These are phyloP conservation scores for Agrochola lota DNA, from an alignment of 2,888 invertebrate species.

Conservation along the genomic window DNA sequence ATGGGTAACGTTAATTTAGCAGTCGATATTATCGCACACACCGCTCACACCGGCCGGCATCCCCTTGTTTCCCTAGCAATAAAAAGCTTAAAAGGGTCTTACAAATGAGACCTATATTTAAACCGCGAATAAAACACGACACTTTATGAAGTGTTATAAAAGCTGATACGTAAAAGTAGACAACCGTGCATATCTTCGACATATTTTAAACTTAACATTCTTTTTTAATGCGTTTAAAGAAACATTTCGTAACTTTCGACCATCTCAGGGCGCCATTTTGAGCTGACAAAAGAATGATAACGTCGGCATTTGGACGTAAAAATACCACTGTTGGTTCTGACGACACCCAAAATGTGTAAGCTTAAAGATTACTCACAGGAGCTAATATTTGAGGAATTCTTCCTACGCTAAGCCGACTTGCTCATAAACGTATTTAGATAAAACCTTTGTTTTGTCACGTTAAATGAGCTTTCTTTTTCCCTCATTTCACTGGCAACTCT, in stretches of 20 bases:
- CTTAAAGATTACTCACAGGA: slow-evolving; percentile 78
- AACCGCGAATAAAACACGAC: slow-evolving; percentile 32
- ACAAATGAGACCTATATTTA: slow-evolving; percentile 30
- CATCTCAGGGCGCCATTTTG: slow-evolving; percentile 45
- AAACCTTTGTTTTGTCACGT: slow-evolving; percentile 63
- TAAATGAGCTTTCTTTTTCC: slow-evolving; percentile 43
- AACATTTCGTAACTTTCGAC: slow-evolving; percentile 63
- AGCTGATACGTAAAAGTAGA: slow-evolving; percentile 39
- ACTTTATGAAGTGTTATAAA: slow-evolving; percentile 49
- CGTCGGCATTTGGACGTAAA: slow-evolving; percentile 68
- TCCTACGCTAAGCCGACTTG: slow-evolving; percentile 63
- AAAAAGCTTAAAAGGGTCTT: slow-evolving; percentile 23
- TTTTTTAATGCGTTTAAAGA: slow-evolving; percentile 35
- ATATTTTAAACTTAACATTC: slow-evolving; percentile 32
- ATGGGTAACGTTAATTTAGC: slow-evolving; percentile 34
- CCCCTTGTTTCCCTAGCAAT: slow-evolving; percentile 22
- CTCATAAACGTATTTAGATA: slow-evolving; percentile 67
- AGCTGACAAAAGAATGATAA: slow-evolving; percentile 64
- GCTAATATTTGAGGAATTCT: slow-evolving; percentile 87
- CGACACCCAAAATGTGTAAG: slow-evolving; percentile 68
- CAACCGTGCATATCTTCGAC: slow-evolving; percentile 26
- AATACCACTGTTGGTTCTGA: slow-evolving; percentile 67
- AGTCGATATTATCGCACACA: slow-evolving; percentile 30
- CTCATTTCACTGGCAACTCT: slow-evolving; percentile 23
- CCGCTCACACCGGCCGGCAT: slow-evolving; percentile 6